Evolutionary conservation across 2,797 vertebrate species (phyloP).

Genomic region (Premnoplex brunnescens): DNA sequence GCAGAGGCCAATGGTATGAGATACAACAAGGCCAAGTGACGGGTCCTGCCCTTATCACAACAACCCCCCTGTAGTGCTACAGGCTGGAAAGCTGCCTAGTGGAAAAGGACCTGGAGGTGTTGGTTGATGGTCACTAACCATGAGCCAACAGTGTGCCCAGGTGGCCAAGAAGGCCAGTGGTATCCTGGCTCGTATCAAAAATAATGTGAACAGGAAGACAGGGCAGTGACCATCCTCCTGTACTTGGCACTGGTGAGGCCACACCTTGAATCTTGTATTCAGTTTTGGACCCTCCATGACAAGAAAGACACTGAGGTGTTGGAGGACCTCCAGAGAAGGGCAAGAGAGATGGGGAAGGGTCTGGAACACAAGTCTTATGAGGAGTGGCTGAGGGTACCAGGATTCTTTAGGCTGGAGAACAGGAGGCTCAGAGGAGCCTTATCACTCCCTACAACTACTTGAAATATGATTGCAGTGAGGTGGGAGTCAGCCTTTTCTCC

Average conservation of each 20-base stretch:
- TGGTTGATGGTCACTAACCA: neutral
- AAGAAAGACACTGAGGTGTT: neutral
- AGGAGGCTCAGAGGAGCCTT: neutral
- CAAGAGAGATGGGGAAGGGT: neutral
- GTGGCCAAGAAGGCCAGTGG: rapidly evolving
- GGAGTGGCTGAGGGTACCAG: neutral
- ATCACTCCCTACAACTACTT: neutral
- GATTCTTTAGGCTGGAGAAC: neutral
- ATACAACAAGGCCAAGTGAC: neutral
- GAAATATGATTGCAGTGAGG: neutral
- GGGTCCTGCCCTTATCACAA: neutral
- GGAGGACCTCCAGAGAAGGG: neutral
- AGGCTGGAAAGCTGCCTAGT: neutral
- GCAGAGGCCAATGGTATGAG: neutral
- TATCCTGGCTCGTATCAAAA: neutral
- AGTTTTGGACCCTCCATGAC: neutral
- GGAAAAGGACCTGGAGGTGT: neutral
- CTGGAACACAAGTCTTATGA: neutral
- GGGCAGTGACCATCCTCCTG: neutral
- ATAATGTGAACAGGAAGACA: neutral
- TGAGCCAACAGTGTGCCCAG: neutral
- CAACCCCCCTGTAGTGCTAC: rapidly evolving
- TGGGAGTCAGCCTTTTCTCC: neutral
- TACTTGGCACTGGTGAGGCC: rapidly evolving
- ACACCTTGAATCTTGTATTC: neutral